phyloP scores from a whole-genome alignment of 2,797 vertebrate species.

The Pangasius sanitwongsei region DNA sequence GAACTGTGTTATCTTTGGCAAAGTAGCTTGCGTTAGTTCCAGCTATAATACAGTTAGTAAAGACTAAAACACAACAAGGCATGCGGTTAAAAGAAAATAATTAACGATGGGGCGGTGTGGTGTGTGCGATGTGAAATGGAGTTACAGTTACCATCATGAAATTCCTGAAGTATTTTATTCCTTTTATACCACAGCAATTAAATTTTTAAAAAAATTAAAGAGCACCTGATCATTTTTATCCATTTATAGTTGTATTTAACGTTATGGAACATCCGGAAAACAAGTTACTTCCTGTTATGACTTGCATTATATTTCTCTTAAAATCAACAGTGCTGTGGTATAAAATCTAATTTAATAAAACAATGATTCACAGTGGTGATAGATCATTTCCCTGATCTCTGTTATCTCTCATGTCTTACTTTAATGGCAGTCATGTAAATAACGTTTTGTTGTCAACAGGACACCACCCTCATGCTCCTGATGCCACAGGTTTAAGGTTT shows the following conservation, averaged over 20 bases:
- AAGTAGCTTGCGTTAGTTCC: neutral
- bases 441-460: neutral
- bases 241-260: neutral
- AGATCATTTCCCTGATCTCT: neutral
- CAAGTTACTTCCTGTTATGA: neutral
- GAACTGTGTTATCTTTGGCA: neutral
- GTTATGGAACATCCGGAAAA: neutral
- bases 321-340: neutral
- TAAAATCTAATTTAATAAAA: neutral
- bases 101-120: neutral
- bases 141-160: neutral
- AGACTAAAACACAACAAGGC: neutral
- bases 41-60: neutral
- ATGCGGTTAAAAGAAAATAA: neutral
- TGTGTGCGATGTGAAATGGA: neutral
- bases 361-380: neutral
- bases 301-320: neutral
- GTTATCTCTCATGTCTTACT: neutral
- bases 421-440: neutral
- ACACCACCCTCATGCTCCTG: neutral
- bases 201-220: neutral
- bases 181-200: neutral
- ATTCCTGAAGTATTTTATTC: neutral
- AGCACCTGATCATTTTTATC: neutral
- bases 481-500: neutral